These are phyloP conservation scores for Holothuria glaberrima DNA, from an alignment of 35 echinoderm and acorn worm genomes.

Conservation along the genomic window DNA sequence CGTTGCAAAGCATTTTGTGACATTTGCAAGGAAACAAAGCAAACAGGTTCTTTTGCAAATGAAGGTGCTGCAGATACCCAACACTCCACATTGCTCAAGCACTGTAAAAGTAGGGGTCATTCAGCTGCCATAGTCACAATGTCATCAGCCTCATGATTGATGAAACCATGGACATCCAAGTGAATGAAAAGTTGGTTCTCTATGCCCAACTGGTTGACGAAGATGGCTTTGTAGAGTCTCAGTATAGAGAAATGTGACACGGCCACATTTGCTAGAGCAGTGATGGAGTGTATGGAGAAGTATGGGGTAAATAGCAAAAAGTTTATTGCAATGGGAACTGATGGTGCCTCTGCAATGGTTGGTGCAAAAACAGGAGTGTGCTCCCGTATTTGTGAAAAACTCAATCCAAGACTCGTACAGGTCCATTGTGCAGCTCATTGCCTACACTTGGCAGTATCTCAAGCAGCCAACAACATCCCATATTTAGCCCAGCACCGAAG, in stretches of 20 bases:
- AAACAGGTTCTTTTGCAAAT: too few species aligned
- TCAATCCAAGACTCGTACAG: neutral
- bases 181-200: conserved; percentile 33
- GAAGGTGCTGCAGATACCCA: too few species aligned
- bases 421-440: conserved; percentile 22
- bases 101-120: too few species aligned
- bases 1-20: too few species aligned
- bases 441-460: neutral
- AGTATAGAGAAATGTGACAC: conserved; percentile 11
- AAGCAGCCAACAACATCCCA: conserved; percentile 1
- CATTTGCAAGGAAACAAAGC: too few species aligned
- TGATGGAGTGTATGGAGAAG: too few species aligned
- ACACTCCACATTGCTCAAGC: too few species aligned
- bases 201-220: conserved; percentile 17
- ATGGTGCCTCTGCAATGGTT: conserved; percentile 24
- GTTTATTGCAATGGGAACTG: conserved; percentile 9
- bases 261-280: too few species aligned
- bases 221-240: conserved; percentile 32
- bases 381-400: neutral
- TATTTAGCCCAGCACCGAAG: neutral
- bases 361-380: conserved; percentile 1
- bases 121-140: too few species aligned
- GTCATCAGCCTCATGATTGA: conserved; percentile 23
- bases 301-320: neutral
- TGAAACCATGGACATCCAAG: conserved; percentile 4